phyloP scores from a whole-genome alignment of 2,888 invertebrate species.

The Xanthorhoe designata region DNA sequence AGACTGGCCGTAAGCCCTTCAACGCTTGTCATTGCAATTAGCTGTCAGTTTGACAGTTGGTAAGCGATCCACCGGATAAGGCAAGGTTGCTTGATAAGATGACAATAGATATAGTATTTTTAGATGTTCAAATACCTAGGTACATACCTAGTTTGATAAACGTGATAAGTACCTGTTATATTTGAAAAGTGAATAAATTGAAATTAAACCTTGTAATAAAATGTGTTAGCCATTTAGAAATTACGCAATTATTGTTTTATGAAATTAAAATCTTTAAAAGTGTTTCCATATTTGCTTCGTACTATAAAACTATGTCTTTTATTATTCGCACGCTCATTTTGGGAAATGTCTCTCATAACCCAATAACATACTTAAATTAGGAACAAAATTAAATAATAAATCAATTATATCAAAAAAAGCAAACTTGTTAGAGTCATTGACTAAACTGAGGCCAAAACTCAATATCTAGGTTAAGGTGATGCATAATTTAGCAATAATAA shows the following conservation, averaged over 20 bases:
- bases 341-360: slow-evolving; percentile 1
- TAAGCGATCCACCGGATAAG: slow-evolving; percentile 2
- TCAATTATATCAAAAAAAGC: slow-evolving; percentile 22
- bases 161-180: no score
- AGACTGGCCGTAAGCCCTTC: slow-evolving; percentile 20
- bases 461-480: slow-evolving; percentile 61
- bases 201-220: no score
- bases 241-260: no score
- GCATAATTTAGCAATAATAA: slow-evolving; percentile 38
- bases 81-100: slow-evolving; percentile 9
- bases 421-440: slow-evolving; percentile 42
- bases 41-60: slow-evolving; percentile 25
- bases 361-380: slow-evolving; percentile 14
- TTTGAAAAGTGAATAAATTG: no score
- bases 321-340: background rate
- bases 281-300: no score
- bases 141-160: no score
- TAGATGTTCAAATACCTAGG: background rate
- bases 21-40: slow-evolving; percentile 13
- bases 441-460: slow-evolving; percentile 49
- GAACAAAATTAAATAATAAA: slow-evolving; percentile 17
- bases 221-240: no score
- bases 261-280: no score
- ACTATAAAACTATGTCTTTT: background rate
- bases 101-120: slow-evolving; percentile 14